Evolutionary conservation across 2,797 vertebrate genomes (phyloP), one percentile per base, ranked within the genome.

Genomic region (Sphaeramia orbicularis): DNA sequence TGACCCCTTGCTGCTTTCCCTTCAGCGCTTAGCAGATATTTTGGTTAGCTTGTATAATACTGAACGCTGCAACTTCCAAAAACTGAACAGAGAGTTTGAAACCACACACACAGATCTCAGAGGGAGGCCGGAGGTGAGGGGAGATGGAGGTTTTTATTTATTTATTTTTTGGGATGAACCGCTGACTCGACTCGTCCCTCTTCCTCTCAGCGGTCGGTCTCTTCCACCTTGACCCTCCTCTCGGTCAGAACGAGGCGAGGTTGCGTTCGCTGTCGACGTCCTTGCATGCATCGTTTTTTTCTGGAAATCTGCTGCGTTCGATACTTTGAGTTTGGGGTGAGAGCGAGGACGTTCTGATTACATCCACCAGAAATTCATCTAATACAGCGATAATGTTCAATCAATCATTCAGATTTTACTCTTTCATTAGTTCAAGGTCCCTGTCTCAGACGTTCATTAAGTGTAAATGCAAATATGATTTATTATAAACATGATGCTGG

Each of bases 21-120:
- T 84, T 89, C 79, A 87, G 87, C 87, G 24, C 48, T 80, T 57
- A 57, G 12, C 65, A 84, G 81, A 86, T 89, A 87, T 89, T 87
- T 86, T 84, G 10, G 78, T 81, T 63, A 63, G 71, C 61, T 81
- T 70, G 77, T 81, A 72, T 81, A 78, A 86, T 76, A 67, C 74
- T 59, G 71, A 75, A 65, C 53, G 50, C 61, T 63, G 69, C 55
- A 80, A 38, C 37, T 38, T 84, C 81, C 81, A 84, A 74, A 80
- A 78, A 78, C 13, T 13, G 55, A 76, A 58, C 63, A 49, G 36
- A 65, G 27, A 67, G 41, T 51, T 56, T 18, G 48, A 54, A 19
- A 55, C 27, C 42, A 21, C 58, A 54, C n/a, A 42, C 48, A 43
- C 65, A 18, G 48, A 50, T 44, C 59, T 32, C 54, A 16, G 64